These are phyloP conservation scores for Halichoerus grypus DNA, from an alignment of 2,113 vertebrate genomes.

Conservation along the genomic window DNA sequence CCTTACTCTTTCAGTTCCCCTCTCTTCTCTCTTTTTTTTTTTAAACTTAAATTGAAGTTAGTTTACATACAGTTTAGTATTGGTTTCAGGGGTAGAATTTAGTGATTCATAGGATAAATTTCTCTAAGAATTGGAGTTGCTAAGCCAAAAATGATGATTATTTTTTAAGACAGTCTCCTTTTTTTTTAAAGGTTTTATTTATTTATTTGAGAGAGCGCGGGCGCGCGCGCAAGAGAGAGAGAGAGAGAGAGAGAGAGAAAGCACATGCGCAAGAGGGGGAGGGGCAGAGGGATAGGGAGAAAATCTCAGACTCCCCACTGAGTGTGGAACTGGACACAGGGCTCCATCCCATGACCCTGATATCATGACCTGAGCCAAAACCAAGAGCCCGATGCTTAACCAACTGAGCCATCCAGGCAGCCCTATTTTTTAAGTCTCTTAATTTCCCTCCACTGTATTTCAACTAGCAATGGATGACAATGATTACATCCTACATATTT, in stretches of 20 bases:
- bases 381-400: background rate
- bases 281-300: background rate
- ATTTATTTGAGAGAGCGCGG: background rate
- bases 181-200: background rate
- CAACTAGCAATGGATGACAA: slow-evolving; percentile 44
- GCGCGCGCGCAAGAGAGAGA: too few species aligned
- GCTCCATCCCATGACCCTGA: background rate
- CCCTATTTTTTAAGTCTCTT: slow-evolving; percentile 27
- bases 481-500: slow-evolving; percentile 2
- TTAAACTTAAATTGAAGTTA: background rate
- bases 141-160: background rate
- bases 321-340: too few species aligned
- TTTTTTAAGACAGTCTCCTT: slow-evolving; percentile 35
- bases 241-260: too few species aligned
- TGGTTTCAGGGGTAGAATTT: background rate
- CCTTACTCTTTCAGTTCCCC: background rate
- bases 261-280: background rate
- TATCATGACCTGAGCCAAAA: background rate
- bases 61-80: background rate
- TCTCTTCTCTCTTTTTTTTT: background rate
- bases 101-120: slow-evolving; percentile 22
- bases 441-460: slow-evolving; percentile 36
- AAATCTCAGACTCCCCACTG: background rate
- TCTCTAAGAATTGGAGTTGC: slow-evolving; percentile 1
- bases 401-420: background rate